Base-by-base conservation (phyloP, 2,797 vertebrate genomes). In the Argya squamiceps region DNA sequence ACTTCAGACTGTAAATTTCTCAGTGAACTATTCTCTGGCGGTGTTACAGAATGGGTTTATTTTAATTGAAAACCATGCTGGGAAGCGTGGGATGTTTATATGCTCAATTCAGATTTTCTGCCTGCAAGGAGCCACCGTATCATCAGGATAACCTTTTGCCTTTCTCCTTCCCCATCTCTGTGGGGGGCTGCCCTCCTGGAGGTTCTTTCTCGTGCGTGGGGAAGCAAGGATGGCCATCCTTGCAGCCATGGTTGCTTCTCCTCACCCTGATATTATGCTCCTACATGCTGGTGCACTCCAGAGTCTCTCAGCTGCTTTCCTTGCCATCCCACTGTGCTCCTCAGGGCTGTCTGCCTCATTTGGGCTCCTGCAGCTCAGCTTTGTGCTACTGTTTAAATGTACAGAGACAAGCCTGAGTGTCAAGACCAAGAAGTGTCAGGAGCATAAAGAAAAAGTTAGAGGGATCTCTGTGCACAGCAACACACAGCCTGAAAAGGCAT, bases 51-150 rank as follows among this genome's bases (percentile, higher is more conserved):
- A 95, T 0, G 36, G 59, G 26, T 68, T 91, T 87, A 84, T 93
- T 96, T 96, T 88, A 92, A 94, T 70, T 96, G 71, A 89, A 91
- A 95, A 85, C 43, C 76, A 47, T 79, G 44, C 69, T 82, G 63
- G 84, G 93, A 97, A 93, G 44, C 1, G 3, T 58, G 82, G 71
- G 82, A 85, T 94, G 70, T 83, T 97, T 97, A 89, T 86, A 73
- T 36, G 63, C 41, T 81, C 80, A 67, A 23, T 93, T 96, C 75
- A 82, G 36, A 59, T 88, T 79, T 87, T 88, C 81, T 96, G 92
- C 84, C 88, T 5, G 10, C 9, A 6, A 80, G 63, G 79, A 97
- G 83, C 53, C 1, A 0, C 29, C 0, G 3, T 74, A 94, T 95
- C 88, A 68, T 88, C 37, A 62, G 80, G 47, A 41, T 94, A 88